These are phyloP conservation scores for Telmatherina bonti DNA, from an alignment of 2,797 vertebrate species.

Conservation along the genomic window DNA sequence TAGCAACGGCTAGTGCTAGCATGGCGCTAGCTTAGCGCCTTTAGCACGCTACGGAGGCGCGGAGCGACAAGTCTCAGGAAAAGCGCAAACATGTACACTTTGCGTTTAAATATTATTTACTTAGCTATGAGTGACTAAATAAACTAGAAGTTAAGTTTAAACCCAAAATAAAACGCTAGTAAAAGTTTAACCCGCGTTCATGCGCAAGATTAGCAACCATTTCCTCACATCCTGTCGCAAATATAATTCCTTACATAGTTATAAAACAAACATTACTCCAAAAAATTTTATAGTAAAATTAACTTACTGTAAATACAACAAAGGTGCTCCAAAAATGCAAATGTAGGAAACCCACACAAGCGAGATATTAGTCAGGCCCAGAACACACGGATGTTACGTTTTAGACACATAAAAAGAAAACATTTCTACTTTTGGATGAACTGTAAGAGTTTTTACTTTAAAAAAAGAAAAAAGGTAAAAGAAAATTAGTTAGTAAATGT, in stretches of 20 bases:
- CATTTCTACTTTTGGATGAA: neutral
- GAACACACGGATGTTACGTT: neutral
- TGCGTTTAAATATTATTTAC: neutral
- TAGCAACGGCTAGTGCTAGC: slow-evolving; percentile 47
- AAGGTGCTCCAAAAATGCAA: neutral
- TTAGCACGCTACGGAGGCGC: slow-evolving; percentile 17
- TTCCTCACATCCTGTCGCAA: neutral
- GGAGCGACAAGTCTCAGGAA: slow-evolving; percentile 55
- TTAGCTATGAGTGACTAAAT: neutral
- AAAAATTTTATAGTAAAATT: no score
- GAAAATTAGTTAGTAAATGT: no score
- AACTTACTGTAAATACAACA: neutral
- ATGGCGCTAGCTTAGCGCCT: slow-evolving; percentile 55
- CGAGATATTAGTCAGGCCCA: slow-evolving; percentile 50
- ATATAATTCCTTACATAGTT: neutral
- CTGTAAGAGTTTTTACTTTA: no score
- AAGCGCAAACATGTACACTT: fast-evolving
- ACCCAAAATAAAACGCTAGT: neutral
- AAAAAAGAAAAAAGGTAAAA: no score
- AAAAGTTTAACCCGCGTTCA: neutral
- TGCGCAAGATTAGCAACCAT: neutral
- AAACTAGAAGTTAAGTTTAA: neutral
- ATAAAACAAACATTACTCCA: neutral
- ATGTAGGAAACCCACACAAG: neutral
- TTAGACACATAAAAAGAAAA: neutral